Evolutionary conservation across 1,140 invertebrate genomes (phyloP).

Genomic region (Pogonomyrmex barbatus): DNA sequence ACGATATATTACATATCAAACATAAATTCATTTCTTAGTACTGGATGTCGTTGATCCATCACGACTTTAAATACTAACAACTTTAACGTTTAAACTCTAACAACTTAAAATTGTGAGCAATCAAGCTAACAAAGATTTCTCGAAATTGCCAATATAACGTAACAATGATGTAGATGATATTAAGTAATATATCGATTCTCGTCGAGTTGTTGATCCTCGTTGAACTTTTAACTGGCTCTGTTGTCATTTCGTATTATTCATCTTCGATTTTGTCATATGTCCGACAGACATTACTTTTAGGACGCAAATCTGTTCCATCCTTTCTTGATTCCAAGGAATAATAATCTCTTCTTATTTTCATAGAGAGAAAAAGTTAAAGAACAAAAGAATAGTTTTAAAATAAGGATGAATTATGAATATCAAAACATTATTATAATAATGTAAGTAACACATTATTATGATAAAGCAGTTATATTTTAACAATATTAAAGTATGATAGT

Average conservation of each 20-base stretch:
- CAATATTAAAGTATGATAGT: not conserved
- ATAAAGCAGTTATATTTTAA: conserved; percentile 9
- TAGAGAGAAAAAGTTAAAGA: no score
- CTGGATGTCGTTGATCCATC: not conserved
- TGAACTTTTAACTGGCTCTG: conserved; percentile 1
- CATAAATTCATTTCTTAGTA: not conserved
- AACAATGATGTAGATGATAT: not conserved
- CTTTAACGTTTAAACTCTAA: no score
- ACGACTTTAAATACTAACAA: not conserved
- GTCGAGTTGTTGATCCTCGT: not conserved
- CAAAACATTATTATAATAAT: no score
- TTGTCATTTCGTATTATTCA: not conserved
- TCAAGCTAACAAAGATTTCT: not conserved
- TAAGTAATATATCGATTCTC: not conserved
- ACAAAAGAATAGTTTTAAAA: no score
- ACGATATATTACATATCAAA: not conserved
- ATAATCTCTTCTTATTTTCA: not conserved
- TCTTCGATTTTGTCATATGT: not conserved
- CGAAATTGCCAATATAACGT: not conserved
- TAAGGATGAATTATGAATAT: no score
- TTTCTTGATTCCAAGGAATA: not conserved
- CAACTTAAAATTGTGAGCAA: not conserved
- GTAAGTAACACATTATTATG: no score
- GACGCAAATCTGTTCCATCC: not conserved
- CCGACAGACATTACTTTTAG: no score